These are phyloP conservation scores for Onychorhynchus coronatus DNA, from an alignment of 2,113 vertebrate genomes.

Conservation along the genomic window DNA sequence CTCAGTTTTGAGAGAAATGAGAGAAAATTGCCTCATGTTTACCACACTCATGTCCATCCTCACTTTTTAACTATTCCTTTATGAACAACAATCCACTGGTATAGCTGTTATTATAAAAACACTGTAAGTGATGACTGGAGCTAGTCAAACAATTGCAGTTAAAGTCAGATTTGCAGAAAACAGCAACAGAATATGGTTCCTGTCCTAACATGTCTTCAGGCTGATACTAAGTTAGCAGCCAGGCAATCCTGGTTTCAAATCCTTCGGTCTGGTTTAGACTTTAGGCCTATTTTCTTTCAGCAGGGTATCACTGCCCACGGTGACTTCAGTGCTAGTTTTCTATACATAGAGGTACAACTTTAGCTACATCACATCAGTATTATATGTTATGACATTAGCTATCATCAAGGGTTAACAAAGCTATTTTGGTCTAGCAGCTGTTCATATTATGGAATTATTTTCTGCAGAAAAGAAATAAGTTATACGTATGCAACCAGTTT, in stretches of 20 bases:
- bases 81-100: neutral
- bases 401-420: neutral
- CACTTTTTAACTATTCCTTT: neutral
- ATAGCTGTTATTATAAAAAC: neutral
- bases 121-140: neutral
- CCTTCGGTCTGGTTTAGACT: neutral
- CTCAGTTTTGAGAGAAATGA: neutral
- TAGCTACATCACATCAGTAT: neutral
- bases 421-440: neutral
- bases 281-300: neutral
- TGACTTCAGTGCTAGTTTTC: neutral
- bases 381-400: neutral
- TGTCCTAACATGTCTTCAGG: neutral
- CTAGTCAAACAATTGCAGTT: neutral
- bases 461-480: neutral
- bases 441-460: neutral
- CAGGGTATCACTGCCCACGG: neutral
- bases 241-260: neutral
- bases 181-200: neutral
- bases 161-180: neutral
- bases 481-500: neutral
- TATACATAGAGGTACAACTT: neutral
- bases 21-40: neutral
- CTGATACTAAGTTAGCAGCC: neutral
- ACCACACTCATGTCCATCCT: neutral